phyloP scores from a whole-genome alignment of 1,140 invertebrate species.

The Microplitis demolitor region DNA sequence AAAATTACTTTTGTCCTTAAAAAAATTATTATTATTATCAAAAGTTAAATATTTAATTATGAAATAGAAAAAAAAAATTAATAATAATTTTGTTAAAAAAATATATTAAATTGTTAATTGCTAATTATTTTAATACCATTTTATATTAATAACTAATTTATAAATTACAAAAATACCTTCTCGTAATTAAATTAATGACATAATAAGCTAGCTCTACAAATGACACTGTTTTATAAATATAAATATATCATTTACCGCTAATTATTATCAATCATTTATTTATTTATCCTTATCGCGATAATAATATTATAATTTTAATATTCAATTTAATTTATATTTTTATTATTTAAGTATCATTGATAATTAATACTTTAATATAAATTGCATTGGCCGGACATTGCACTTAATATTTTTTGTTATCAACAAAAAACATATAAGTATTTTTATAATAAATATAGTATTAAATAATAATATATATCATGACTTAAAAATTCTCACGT shows the following conservation, averaged over 20 bases:
- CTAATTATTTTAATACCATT: no score
- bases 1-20: no score
- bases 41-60: no score
- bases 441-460: not conserved
- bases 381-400: slow-evolving; percentile 56
- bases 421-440: not conserved
- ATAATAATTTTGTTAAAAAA: no score
- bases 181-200: not conserved
- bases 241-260: not conserved
- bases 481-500: no score
- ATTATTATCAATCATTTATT: no score
- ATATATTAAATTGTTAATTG: no score
- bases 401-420: slow-evolving; percentile 36
- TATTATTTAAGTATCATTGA: not conserved
- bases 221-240: not conserved
- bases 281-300: no score
- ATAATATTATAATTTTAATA: not conserved
- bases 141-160: no score
- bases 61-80: no score
- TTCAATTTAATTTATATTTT: not conserved
- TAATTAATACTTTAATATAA: slow-evolving; percentile 29
- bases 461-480: no score
- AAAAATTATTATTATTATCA: no score
- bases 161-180: not conserved
- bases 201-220: not conserved